Evolutionary conservation across 2,113 vertebrate genomes (phyloP).

Genomic region (Speoplatyrhinus poulsoni): DNA sequence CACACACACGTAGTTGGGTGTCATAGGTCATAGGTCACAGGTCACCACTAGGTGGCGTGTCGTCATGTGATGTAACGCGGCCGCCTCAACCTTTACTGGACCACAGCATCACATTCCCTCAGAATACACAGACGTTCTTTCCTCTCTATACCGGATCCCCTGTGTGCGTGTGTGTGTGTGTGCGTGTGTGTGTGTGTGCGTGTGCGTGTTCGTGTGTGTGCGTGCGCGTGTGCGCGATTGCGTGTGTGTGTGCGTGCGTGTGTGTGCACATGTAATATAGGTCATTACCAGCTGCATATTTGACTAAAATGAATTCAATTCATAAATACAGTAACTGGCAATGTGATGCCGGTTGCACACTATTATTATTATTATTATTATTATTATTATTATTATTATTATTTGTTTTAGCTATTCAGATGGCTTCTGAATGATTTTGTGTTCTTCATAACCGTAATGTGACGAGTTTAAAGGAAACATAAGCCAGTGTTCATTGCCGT

Average conservation of each 20-base stretch:
- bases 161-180: too few relatives aligned
- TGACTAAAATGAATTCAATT: too few relatives aligned
- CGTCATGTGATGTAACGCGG: too few relatives aligned
- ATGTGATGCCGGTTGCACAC: neutral
- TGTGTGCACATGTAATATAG: too few relatives aligned
- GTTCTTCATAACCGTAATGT: conserved; percentile 3
- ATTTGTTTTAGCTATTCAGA: neutral
- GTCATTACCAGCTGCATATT: too few relatives aligned
- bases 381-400: neutral
- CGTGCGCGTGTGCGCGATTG: neutral
- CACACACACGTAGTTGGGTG: too few relatives aligned
- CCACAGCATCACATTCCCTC: neutral
- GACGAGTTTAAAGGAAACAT: neutral
- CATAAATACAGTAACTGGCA: neutral
- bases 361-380: neutral
- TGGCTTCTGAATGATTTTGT: neutral
- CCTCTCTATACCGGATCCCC: neutral
- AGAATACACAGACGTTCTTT: neutral
- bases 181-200: neutral
- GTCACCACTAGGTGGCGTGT: too few relatives aligned
- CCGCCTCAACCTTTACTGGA: too few relatives aligned
- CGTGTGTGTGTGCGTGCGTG: neutral
- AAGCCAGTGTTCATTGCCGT: neutral
- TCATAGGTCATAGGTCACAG: too few relatives aligned
- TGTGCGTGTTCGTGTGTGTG: neutral